phyloP scores from a whole-genome alignment of 2,113 vertebrate species.

The Oreochromis spilurus region DNA sequence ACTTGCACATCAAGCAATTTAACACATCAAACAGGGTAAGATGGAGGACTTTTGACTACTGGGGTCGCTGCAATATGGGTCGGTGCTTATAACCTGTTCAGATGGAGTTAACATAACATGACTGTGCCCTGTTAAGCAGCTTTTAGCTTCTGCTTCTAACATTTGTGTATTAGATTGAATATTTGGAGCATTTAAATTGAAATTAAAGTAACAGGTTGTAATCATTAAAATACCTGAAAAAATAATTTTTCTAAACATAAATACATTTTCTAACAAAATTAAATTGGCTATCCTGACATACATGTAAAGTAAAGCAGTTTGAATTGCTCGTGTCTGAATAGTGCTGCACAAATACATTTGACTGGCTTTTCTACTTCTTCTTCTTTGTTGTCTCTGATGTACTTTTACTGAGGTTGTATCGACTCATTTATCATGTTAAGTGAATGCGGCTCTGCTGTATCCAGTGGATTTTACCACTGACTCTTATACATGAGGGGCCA shows the following conservation, averaged over 20 bases:
- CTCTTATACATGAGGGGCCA: background rate
- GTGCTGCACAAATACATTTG: background rate
- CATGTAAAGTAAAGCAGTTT: rapidly evolving
- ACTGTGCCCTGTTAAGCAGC: background rate
- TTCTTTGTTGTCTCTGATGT: background rate
- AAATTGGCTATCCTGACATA: background rate
- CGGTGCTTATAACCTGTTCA: background rate
- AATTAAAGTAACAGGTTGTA: background rate
- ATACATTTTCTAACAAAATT: background rate
- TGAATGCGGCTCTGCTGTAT: rapidly evolving
- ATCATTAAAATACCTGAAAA: background rate
- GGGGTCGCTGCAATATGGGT: background rate
- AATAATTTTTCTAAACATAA: background rate
- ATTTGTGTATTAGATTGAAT: background rate
- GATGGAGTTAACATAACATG: background rate
- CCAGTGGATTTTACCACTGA: background rate
- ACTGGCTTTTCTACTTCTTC: background rate
- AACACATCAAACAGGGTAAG: background rate
- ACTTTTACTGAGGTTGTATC: background rate
- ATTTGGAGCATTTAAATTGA: background rate
- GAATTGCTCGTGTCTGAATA: background rate
- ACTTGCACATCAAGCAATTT: background rate
- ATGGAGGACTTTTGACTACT: background rate
- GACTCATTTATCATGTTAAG: background rate
- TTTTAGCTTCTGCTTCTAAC: background rate